These are phyloP conservation scores for Champsocephalus esox DNA, from an alignment of 2,797 vertebrate species.

Conservation along the genomic window DNA sequence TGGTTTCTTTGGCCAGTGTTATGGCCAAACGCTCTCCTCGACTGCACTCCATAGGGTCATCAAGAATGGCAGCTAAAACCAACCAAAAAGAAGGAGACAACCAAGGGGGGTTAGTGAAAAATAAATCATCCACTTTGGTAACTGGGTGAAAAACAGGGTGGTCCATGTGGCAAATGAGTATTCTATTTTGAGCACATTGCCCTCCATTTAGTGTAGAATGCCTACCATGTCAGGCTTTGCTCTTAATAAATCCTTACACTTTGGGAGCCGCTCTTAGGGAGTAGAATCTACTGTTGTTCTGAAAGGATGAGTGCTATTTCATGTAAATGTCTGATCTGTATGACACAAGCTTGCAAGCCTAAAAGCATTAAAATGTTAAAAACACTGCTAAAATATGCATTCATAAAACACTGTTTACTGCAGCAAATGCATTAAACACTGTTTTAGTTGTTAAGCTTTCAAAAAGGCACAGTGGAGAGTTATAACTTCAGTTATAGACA, in stretches of 20 bases:
- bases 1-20: constrained; percentile 96
- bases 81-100: constrained; percentile 16
- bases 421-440: constrained; percentile 14
- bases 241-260: constrained; percentile 53
- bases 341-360: constrained; percentile 29
- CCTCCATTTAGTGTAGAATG: constrained; percentile 52
- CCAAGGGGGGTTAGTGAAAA: neutral
- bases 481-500: constrained; percentile 22
- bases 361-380: constrained; percentile 19
- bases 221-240: constrained; percentile 20
- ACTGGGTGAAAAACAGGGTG: neutral
- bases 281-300: neutral
- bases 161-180: neutral
- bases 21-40: constrained; percentile 97
- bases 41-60: constrained; percentile 99
- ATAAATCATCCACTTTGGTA: constrained; percentile 23
- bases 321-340: constrained; percentile 47
- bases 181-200: constrained; percentile 41
- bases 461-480: constrained; percentile 3
- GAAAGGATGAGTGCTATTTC: constrained; percentile 37
- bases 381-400: neutral
- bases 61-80: constrained; percentile 93
- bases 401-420: constrained; percentile 18
- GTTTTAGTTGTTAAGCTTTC: constrained; percentile 14
- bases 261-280: constrained; percentile 42